Evolutionary conservation across 2,797 vertebrate species (phyloP).

Genomic region (Scarus forsteni): DNA sequence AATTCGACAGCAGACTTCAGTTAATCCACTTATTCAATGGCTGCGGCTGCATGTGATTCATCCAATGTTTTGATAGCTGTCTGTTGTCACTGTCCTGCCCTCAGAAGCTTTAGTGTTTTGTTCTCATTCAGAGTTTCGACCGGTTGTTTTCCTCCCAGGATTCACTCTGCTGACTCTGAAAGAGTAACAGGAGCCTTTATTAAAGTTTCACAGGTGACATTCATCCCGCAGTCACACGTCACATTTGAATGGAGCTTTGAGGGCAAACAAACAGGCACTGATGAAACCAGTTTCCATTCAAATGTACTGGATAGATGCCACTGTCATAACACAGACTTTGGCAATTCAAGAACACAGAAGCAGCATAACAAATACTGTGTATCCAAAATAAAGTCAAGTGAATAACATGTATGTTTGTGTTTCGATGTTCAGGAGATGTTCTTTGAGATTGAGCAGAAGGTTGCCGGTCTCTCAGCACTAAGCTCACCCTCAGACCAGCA

Average conservation of each 20-base stretch:
- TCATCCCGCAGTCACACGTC: neutral
- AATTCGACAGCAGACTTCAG: no score
- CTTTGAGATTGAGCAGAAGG: constrained; percentile 90
- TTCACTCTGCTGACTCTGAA: constrained; percentile 10
- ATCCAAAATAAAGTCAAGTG: no score
- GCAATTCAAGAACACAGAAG: no score
- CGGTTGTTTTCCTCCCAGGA: neutral
- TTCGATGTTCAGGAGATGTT: constrained; percentile 84
- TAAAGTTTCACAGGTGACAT: constrained; percentile 61
- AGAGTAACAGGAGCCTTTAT: constrained; percentile 52
- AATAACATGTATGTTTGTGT: neutral
- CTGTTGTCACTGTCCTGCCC: neutral
- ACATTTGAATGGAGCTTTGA: constrained; percentile 38
- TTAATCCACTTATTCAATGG: no score
- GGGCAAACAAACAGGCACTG: constrained; percentile 25
- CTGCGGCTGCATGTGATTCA: neutral
- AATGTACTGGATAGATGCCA: neutral
- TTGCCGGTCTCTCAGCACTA: constrained; percentile 77
- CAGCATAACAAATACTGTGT: no score
- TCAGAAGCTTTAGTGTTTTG: neutral
- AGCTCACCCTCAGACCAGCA: constrained; percentile 5
- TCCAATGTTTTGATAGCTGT: no score
- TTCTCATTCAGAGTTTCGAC: neutral
- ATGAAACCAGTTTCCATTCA: constrained; percentile 23
- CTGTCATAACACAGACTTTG: neutral